Percentiles rank a stretch among this genome's conserved stretches.
phyloP scores from a whole-genome alignment of 1,140 invertebrate species.

The Drosophila sproati region DNA sequence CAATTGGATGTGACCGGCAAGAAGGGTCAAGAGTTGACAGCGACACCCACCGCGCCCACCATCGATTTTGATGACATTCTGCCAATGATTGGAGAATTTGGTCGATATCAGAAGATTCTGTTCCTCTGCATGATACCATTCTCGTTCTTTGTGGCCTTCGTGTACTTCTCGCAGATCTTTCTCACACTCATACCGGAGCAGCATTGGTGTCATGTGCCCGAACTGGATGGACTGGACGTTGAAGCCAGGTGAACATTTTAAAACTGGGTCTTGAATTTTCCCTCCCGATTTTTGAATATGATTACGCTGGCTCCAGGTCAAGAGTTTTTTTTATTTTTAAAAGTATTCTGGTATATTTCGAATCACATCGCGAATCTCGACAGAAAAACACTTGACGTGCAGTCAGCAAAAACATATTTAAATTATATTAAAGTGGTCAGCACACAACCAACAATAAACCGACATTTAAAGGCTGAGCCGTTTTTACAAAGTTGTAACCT shows the following conservation, averaged over 20 bases:
- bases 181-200: slow-evolving; percentile 91
- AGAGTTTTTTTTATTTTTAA: too few species aligned
- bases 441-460: too few species aligned
- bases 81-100: slow-evolving; percentile 94
- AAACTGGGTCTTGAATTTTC: too few species aligned
- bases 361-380: too few species aligned
- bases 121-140: slow-evolving; percentile 95
- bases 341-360: too few species aligned
- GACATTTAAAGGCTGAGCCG: too few species aligned
- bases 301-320: too few species aligned
- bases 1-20: slow-evolving; percentile 59
- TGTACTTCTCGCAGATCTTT: slow-evolving; percentile 95
- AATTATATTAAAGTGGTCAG: too few species aligned
- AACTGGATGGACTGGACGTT: slow-evolving; percentile 87
- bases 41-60: slow-evolving; percentile 29
- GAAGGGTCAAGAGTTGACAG: slow-evolving; percentile 40
- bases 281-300: too few species aligned
- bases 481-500: too few species aligned
- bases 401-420: too few species aligned
- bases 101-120: slow-evolving; percentile 93
- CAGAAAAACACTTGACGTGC: too few species aligned
- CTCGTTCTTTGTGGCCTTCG: slow-evolving; percentile 93
- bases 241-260: slow-evolving; percentile 88
- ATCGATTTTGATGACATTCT: slow-evolving; percentile 94
- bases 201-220: slow-evolving; percentile 91